Evolutionary conservation across 2,888 invertebrate genomes (phyloP).

Genomic region (Tethea ocularis): DNA sequence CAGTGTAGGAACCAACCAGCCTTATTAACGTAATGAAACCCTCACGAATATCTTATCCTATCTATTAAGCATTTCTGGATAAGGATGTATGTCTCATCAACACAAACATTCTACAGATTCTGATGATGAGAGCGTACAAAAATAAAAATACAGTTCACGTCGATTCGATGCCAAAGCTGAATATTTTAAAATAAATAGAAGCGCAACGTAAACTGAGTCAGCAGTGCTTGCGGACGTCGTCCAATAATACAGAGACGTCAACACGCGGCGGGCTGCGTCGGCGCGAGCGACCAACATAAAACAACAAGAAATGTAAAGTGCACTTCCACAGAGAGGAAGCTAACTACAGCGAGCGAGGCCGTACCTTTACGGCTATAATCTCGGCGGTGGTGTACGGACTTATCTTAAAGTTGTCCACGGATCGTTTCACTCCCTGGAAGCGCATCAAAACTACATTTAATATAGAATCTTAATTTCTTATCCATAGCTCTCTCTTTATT

Average conservation of each 20-base stretch:
- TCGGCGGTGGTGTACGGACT: constrained; percentile 88
- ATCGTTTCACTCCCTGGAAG: constrained; percentile 95
- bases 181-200: not conserved
- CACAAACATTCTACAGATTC: not conserved
- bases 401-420: constrained; percentile 91
- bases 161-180: not conserved
- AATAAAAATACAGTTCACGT: not conserved
- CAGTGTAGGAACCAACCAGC: not conserved
- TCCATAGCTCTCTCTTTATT: not conserved
- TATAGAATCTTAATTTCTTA: not conserved
- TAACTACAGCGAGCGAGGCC: constrained; percentile 7
- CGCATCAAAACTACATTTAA: constrained; percentile 20
- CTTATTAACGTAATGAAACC: not conserved
- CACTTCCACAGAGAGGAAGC: not conserved
- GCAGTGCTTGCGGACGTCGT: not conserved
- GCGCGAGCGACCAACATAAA: constrained; percentile 4
- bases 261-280: not conserved
- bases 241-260: not conserved
- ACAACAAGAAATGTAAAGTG: constrained; percentile 4
- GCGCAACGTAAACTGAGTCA: not conserved
- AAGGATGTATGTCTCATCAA: not conserved
- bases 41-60: not conserved
- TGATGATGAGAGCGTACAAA: not conserved
- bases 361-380: constrained; percentile 98
- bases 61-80: not conserved